Evolutionary conservation across 2,113 vertebrate genomes (phyloP).

Genomic region (Rhynchomys soricoides): DNA sequence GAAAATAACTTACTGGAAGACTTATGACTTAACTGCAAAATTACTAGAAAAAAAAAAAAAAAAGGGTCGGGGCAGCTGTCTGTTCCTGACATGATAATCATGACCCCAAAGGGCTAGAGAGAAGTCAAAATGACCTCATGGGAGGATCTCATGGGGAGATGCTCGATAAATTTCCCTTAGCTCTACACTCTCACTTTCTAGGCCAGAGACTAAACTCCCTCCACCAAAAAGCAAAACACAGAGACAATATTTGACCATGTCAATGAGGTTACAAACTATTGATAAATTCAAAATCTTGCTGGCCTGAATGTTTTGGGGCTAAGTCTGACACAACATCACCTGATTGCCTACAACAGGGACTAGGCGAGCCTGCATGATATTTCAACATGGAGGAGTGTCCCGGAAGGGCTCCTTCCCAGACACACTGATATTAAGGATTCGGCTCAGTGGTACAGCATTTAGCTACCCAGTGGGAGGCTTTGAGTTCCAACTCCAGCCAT

Average conservation of each 20-base stretch:
- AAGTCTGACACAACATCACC: neutral
- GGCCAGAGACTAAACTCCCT: neutral
- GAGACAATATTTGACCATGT: neutral
- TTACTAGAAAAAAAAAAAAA: neutral
- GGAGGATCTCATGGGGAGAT: neutral
- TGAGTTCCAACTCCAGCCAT: neutral
- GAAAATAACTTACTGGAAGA: conserved; percentile 48
- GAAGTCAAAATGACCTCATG: conserved; percentile 40
- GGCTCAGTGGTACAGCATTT: neutral
- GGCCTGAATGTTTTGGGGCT: neutral
- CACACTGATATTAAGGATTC: neutral
- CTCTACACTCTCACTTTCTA: neutral
- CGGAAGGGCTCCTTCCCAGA: neutral
- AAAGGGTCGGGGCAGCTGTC: neutral
- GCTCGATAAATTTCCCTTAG: neutral
- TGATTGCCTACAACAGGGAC: neutral
- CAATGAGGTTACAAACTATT: neutral
- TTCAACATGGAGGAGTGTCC: neutral
- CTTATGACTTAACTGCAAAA: conserved; percentile 39
- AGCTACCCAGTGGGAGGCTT: neutral
- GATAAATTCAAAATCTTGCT: conserved; percentile 12
- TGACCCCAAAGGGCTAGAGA: neutral
- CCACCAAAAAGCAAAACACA: neutral
- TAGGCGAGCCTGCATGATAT: neutral
- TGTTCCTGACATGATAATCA: neutral